Percentiles rank a stretch among this genome's conserved stretches.
Conservation (phyloP, 2,113 vertebrate species). For the Sceloporus undulatus region DNA sequence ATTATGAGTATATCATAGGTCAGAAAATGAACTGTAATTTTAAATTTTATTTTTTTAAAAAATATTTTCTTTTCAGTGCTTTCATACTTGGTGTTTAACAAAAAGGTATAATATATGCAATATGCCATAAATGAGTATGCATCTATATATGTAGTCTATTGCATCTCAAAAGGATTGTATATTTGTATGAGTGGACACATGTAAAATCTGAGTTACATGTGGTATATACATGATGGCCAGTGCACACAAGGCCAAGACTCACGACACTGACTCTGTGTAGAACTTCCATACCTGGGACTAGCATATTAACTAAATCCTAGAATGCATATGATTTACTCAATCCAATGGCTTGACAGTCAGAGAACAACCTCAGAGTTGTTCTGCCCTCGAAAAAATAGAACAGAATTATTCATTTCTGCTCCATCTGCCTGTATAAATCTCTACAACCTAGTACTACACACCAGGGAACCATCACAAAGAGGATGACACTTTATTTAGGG, state of each 20-base stretch:
- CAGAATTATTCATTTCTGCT: background rate
- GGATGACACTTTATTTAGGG: background rate
- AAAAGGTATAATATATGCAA: background rate
- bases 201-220: background rate
- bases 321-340: background rate
- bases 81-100: background rate
- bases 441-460: background rate
- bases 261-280: background rate
- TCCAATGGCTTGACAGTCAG: background rate
- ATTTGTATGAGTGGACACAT: background rate
- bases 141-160: background rate
- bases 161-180: background rate
- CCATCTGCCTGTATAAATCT: background rate
- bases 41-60: background rate
- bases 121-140: background rate
- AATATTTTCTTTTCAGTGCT: slow-evolving; percentile 11
- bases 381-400: background rate
- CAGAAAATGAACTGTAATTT: background rate
- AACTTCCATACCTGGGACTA: background rate
- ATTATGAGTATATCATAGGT: background rate
- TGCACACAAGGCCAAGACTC: background rate
- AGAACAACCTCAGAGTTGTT: background rate
- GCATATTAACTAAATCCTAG: background rate
- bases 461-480: background rate
- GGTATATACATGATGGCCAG: background rate